These are phyloP conservation scores for Oophaga pumilio DNA, from an alignment of 2,113 vertebrate species.

Conservation along the genomic window DNA sequence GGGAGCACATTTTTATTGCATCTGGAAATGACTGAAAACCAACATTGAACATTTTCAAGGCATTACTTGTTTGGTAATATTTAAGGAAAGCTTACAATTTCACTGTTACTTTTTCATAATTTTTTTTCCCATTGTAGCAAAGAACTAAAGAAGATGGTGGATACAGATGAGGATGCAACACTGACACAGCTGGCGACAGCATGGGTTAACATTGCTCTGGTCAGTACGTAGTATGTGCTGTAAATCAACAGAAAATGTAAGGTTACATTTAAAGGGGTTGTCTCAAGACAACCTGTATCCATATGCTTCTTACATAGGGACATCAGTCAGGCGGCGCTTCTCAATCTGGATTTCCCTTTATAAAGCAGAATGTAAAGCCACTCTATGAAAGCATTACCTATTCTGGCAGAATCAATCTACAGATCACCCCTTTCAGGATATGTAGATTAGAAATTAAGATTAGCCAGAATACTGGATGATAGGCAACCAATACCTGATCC, in stretches of 20 bases:
- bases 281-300: background rate
- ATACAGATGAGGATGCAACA: conserved; percentile 92
- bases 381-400: too few species aligned
- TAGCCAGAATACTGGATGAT: background rate
- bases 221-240: conserved; percentile 65
- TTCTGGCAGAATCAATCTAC: too few species aligned
- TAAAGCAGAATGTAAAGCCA: too few species aligned
- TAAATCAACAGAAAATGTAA: background rate
- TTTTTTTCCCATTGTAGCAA: conserved; percentile 75
- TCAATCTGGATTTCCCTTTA: too few species aligned
- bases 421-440: too few species aligned
- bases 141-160: conserved; percentile 97
- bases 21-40: too few species aligned
- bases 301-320: background rate
- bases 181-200: conserved; percentile 93
- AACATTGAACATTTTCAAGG: too few species aligned
- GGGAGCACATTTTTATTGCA: too few species aligned
- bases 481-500: background rate
- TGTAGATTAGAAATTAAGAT: too few species aligned
- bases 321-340: too few species aligned
- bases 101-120: background rate
- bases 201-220: conserved; percentile 90
- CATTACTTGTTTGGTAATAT: background rate
- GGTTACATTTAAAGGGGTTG: background rate
- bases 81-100: background rate